Conservation (phyloP, 2,113 vertebrate genomes). For the Varanus salvator region DNA sequence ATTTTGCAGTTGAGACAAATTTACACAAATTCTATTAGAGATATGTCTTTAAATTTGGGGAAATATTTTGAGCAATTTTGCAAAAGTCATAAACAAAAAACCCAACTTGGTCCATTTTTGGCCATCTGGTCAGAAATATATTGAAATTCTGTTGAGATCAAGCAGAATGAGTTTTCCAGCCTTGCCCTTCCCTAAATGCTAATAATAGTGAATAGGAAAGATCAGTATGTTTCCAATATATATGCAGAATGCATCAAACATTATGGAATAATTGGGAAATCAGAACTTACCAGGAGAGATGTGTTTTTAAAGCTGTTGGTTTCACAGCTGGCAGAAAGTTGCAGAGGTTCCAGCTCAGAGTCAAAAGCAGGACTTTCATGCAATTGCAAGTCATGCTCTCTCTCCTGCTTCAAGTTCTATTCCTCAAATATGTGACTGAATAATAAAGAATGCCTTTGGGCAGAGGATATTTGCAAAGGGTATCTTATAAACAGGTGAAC, state of each 20-base stretch:
- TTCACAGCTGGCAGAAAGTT: background rate
- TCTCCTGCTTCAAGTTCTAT: background rate
- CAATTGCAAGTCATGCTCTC: background rate
- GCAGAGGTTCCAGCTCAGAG: background rate
- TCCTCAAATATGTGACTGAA: background rate
- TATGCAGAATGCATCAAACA: background rate
- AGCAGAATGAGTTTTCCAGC: too few species aligned
- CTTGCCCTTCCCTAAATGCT: background rate
- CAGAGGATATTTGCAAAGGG: background rate
- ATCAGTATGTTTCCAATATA: background rate
- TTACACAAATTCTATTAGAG: too few species aligned
- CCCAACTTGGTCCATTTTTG: too few species aligned
- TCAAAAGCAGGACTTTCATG: background rate
- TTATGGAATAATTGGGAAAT: too few species aligned
- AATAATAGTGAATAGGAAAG: background rate
- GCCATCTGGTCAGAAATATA: too few species aligned
- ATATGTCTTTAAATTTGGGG: too few species aligned
- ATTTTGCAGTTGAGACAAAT: too few species aligned
- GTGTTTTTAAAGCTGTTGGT: background rate
- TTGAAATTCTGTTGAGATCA: too few species aligned
- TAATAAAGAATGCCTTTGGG: background rate
- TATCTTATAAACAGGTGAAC: background rate
- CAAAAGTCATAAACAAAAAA: too few species aligned
- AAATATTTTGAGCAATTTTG: too few species aligned
- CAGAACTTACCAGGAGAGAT: background rate